A percentile compares a stretch with the other conserved stretches of the same genome.
Evolutionary conservation across 2,797 vertebrate genomes (phyloP).

Genomic region (Manis pentadactyla): DNA sequence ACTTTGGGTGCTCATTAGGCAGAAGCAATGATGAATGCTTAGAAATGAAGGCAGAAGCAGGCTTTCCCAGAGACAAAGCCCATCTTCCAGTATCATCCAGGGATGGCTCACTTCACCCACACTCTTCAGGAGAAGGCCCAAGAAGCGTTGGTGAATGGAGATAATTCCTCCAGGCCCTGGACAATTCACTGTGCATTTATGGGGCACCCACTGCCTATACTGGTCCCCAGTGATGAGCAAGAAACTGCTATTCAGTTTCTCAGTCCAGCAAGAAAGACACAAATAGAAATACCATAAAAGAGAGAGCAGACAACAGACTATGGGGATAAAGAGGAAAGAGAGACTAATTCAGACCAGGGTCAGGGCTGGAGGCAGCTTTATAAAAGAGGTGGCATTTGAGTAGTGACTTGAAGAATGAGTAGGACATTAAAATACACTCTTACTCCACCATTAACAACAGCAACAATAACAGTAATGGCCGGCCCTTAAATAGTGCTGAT

Average conservation of each 20-base stretch:
- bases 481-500: not conserved
- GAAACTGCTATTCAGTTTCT: not conserved
- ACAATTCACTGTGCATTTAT: not conserved
- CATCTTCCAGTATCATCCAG: conserved; percentile 35
- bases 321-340: not conserved
- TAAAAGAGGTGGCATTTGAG: not conserved
- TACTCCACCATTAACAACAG: not conserved
- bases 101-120: conserved; percentile 25
- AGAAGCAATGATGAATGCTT: conserved; percentile 82
- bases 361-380: not conserved
- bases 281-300: not conserved
- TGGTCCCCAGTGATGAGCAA: not conserved
- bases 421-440: not conserved
- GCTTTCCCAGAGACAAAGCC: conserved; percentile 41
- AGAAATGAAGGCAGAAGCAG: conserved; percentile 59
- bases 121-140: not conserved
- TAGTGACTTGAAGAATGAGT: not conserved
- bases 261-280: not conserved
- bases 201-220: too few species aligned
- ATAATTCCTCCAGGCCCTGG: not conserved
- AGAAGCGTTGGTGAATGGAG: not conserved
- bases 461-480: not conserved
- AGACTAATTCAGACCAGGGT: not conserved
- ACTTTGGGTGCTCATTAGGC: conserved; percentile 86
- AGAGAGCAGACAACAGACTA: not conserved